These are phyloP conservation scores for Pagetopsis macropterus DNA, from an alignment of 2,797 vertebrate genomes.

Conservation along the genomic window DNA sequence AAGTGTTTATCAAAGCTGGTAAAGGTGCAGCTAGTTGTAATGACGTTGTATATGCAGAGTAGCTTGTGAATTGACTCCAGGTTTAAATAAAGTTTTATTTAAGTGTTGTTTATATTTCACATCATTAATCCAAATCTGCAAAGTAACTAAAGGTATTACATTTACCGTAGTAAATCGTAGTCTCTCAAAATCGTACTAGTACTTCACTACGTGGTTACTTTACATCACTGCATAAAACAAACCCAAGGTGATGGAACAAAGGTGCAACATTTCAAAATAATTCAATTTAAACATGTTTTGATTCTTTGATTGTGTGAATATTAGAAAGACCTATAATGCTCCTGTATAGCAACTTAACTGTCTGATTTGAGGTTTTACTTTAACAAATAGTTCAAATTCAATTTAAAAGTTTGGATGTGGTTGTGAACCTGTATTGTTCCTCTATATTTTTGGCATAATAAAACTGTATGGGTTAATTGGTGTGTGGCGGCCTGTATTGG, in stretches of 20 bases:
- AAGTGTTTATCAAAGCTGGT: too few species aligned
- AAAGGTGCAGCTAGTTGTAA: too few species aligned
- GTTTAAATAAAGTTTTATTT: too few species aligned
- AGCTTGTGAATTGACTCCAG: too few species aligned
- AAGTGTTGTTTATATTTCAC: too few species aligned
- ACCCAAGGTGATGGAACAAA: neutral
- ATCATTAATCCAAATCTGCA: too few species aligned
- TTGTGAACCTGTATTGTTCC: slow-evolving; percentile 14
- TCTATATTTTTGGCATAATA: slow-evolving; percentile 18
- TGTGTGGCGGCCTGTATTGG: slow-evolving; percentile 23
- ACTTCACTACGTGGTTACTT: too few species aligned
- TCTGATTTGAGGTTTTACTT: slow-evolving; percentile 4
- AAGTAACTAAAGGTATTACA: too few species aligned
- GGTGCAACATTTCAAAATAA: neutral
- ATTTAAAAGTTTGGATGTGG: neutral
- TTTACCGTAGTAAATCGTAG: too few species aligned
- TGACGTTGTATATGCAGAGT: too few species aligned
- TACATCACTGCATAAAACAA: neutral
- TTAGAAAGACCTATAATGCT: neutral
- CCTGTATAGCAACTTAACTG: neutral
- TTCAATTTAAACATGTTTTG: neutral
- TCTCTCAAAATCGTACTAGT: too few species aligned
- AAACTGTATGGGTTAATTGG: slow-evolving; percentile 24
- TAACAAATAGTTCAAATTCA: neutral
- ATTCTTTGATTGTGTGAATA: neutral